Evolutionary conservation across 1,140 invertebrate genomes (phyloP).

Genomic region (Eriosoma lanigerum): DNA sequence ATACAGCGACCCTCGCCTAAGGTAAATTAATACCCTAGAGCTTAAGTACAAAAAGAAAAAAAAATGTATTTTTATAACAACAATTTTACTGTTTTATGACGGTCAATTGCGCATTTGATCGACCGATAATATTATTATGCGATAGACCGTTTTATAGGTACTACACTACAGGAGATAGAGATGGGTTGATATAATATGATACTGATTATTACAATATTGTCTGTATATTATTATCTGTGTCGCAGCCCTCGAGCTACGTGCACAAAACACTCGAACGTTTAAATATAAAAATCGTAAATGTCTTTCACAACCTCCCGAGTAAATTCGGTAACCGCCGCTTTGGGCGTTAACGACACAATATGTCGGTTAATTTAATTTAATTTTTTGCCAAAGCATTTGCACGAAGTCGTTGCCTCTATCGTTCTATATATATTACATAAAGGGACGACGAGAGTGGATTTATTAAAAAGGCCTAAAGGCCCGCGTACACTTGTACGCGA

Average conservation of each 20-base stretch:
- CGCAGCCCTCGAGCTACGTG: conserved; percentile 1
- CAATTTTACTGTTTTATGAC: too few species aligned
- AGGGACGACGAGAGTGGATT: conserved; percentile 29
- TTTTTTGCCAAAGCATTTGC: background rate
- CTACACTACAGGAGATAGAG: too few species aligned
- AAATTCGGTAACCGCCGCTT: conserved; percentile 17
- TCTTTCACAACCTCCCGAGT: background rate
- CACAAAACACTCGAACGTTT: background rate
- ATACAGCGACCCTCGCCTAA: too few species aligned
- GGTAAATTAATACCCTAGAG: too few species aligned
- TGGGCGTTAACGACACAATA: background rate
- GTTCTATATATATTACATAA: background rate
- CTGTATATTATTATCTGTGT: conserved; percentile 6
- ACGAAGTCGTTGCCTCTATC: background rate
- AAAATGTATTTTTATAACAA: too few species aligned
- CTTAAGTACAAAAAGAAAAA: too few species aligned
- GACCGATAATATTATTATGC: too few species aligned
- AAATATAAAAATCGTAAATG: background rate
- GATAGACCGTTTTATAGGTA: too few species aligned
- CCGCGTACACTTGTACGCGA: background rate
- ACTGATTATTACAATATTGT: background rate
- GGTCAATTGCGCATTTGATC: too few species aligned
- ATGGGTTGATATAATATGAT: background rate
- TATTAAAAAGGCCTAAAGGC: conserved; percentile 37
- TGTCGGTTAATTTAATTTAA: background rate